Base-by-base conservation (phyloP, 1,140 invertebrate genomes). In the Drosophila micromelanica region DNA sequence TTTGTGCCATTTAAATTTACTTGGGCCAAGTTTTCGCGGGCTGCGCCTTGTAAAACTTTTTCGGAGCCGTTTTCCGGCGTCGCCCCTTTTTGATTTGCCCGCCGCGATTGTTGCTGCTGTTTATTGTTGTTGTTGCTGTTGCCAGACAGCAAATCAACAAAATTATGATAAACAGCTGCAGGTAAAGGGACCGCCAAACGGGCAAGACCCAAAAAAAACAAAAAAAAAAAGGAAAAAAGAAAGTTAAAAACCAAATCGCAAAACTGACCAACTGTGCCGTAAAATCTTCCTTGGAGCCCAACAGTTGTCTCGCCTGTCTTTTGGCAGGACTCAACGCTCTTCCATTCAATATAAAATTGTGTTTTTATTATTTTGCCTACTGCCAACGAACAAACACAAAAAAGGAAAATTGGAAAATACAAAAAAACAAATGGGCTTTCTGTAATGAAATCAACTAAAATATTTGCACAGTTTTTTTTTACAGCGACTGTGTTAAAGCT, bases 81-180 rank as follows among this genome's bases (percentile, higher is more conserved):
- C 51, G 60, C 37, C 51, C 75, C 62, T 69, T 78, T 76, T 54
- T 70, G 69, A 75, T 89, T 89, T 81, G 57, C 48, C 48, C 57
- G 57, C 45, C 73, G 42, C 75, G 35, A 60, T 75, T 71, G 64
- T 80, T 80, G 38, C 59, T 62, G 72, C 75, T 80, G 43, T 79
- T 84, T 82, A 55, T 64, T 87, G 65, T 68, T 87, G 65, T 68
- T 86, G 46, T 75, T 85, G 52, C 65, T 86, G 64, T 85, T 81
- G 61, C 65, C 78, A 87, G 82, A 87, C 84, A 87, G 82, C 84
- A 87, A 87, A 87, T 87, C 84, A 87, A 82, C 84, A 89, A 87
- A 87, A 89, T 89, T 89, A 89, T 89, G 79, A 89, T 89, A 89
- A 89, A 89, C 84, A 89, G 84, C 84, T 89, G 84, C 84, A 89